These are phyloP conservation scores for Sigmodon hispidus DNA, from an alignment of 2,113 vertebrate species.

Conservation along the genomic window DNA sequence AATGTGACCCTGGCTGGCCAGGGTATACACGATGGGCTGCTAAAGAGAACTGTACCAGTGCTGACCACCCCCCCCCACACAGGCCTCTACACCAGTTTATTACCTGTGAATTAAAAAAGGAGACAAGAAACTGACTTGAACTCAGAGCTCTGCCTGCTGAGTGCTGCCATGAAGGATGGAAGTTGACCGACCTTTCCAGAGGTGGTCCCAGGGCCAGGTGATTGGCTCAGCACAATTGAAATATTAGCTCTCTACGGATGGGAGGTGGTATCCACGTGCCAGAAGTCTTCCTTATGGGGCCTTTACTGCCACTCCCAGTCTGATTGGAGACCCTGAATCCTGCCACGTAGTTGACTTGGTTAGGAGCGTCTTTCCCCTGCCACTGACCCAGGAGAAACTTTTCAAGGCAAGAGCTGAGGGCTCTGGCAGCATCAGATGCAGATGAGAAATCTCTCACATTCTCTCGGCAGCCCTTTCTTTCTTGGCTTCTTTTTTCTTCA, in stretches of 20 bases:
- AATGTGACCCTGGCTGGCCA: neutral
- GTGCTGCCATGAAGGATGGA: neutral
- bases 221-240: neutral
- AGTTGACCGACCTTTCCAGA: neutral
- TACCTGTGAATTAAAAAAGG: no score
- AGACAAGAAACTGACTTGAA: no score
- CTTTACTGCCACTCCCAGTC: neutral
- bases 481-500: slow-evolving; percentile 37
- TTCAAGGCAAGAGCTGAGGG: neutral
- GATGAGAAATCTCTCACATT: neutral
- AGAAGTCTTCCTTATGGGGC: neutral
- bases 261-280: neutral
- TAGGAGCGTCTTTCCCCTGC: neutral
- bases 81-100: no score
- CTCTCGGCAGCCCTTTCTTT: slow-evolving; percentile 29
- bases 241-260: neutral
- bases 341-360: neutral
- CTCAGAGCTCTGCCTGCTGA: neutral
- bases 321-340: neutral
- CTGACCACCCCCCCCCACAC: no score
- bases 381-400: neutral
- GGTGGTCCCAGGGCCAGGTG: neutral
- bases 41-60: no score
- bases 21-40: no score
- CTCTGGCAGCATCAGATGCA: slow-evolving; percentile 50